Percentiles rank a stretch among this genome's conserved stretches.
phyloP scores from a whole-genome alignment of 2,888 invertebrate genomes.

The Trissoscelio sp. region DNA sequence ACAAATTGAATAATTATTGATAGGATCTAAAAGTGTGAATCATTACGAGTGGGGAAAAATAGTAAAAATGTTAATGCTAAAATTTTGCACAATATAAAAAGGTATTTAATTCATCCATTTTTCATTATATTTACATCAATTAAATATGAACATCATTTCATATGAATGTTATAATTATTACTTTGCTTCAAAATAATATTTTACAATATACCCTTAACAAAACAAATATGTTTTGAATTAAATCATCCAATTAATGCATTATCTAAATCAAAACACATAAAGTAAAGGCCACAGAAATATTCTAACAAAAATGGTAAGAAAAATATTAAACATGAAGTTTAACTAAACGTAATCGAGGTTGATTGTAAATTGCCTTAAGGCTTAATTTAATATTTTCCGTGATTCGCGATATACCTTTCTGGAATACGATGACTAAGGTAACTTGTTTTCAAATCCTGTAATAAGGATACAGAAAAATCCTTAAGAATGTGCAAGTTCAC shows the following conservation, averaged over 20 bases:
- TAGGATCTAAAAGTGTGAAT: conserved; percentile 3
- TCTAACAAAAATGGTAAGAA: conserved; percentile 1
- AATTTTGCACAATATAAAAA: no score
- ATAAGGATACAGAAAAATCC: conserved; percentile 15
- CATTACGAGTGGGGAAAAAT: not conserved
- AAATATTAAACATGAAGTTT: conserved; percentile 24
- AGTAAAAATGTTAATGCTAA: no score
- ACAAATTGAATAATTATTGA: not conserved
- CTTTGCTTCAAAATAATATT: no score
- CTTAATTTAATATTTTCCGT: conserved; percentile 41
- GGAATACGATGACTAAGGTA: conserved; percentile 21
- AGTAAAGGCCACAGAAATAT: conserved; percentile 6
- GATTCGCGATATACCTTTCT: conserved; percentile 24
- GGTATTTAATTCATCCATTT: no score
- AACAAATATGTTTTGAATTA: no score
- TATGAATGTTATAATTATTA: no score
- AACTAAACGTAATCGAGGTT: conserved; percentile 39
- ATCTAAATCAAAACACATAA: not conserved
- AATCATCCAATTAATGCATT: no score
- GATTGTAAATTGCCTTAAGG: conserved; percentile 27
- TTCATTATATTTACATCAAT: no score
- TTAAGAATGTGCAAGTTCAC: conserved; percentile 8
- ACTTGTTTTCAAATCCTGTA: conserved; percentile 13
- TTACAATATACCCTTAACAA: no score
- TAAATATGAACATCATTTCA: no score